phyloP scores from a whole-genome alignment of 2,113 vertebrate species.

The Malurus cyaneus region DNA sequence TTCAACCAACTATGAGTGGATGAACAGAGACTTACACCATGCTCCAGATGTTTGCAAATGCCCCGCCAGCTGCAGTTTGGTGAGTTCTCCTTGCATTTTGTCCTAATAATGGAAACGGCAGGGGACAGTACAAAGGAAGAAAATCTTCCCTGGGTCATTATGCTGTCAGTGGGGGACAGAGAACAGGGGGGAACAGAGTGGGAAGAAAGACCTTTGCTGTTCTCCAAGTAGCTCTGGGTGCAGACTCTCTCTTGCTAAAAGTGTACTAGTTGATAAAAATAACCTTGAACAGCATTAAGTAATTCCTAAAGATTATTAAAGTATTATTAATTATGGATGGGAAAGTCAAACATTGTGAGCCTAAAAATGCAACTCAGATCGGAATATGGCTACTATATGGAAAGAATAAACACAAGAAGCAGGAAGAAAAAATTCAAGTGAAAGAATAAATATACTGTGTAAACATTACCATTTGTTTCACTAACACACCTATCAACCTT shows the following conservation, averaged over 20 bases:
- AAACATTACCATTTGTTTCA: not conserved
- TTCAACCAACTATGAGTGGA: not conserved
- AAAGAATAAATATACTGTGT: not conserved
- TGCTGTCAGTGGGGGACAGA: not conserved
- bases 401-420: conserved; percentile 4
- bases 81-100: not conserved
- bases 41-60: not conserved
- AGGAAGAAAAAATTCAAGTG: not conserved
- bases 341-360: conserved; percentile 5
- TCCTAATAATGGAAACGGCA: not conserved
- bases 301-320: not conserved
- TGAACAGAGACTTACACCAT: not conserved
- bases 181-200: not conserved
- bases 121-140: not conserved
- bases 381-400: not conserved
- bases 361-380: not conserved
- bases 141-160: not conserved
- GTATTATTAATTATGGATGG: not conserved
- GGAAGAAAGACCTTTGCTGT: not conserved
- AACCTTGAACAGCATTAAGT: not conserved
- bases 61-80: not conserved
- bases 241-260: not conserved
- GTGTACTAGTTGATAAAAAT: not conserved
- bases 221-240: not conserved
- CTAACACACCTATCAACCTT: not conserved